A percentile compares a stretch with the other conserved stretches of the same genome.
Evolutionary conservation across 2,888 invertebrate genomes (phyloP).

Genomic region (Agrilus cyanescens): DNA sequence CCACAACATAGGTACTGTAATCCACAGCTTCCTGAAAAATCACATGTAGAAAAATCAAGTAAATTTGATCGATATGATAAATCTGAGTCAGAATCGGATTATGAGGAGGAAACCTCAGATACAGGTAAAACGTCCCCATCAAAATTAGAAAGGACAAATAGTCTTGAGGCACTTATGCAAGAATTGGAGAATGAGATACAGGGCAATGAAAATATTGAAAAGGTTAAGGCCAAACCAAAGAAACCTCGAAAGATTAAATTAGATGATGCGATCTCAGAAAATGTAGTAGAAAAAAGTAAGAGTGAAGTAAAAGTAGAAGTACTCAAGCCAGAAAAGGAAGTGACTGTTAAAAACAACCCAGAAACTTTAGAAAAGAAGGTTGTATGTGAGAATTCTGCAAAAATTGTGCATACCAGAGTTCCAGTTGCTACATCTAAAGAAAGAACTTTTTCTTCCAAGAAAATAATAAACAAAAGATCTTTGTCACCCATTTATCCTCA

Average conservation of each 20-base stretch:
- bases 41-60: conserved; percentile 20
- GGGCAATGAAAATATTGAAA: conserved; percentile 18
- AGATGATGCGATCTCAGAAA: conserved; percentile 13
- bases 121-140: conserved; percentile 28
- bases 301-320: conserved; percentile 11
- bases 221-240: conserved; percentile 14
- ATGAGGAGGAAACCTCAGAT: conserved; percentile 25
- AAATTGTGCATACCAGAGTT: too few species aligned
- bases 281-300: conserved; percentile 18
- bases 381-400: too few species aligned
- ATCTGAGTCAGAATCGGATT: conserved; percentile 29
- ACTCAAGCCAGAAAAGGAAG: conserved; percentile 6
- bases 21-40: conserved; percentile 12
- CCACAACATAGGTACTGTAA: conserved; percentile 30
- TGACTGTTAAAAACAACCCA: neutral
- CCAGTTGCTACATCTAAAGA: too few species aligned
- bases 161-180: conserved; percentile 41
- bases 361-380: neutral
- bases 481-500: too few species aligned
- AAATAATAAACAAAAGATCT: too few species aligned
- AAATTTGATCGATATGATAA: conserved; percentile 42
- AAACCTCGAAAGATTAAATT: conserved; percentile 10
- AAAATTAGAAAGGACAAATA: conserved; percentile 36
- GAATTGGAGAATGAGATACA: conserved; percentile 41
- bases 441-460: too few species aligned